A percentile compares a stretch with the other conserved stretches of the same genome.
These are phyloP conservation scores for Nannoperca obscura DNA, from an alignment of 2,797 vertebrate genomes.

Conservation along the genomic window DNA sequence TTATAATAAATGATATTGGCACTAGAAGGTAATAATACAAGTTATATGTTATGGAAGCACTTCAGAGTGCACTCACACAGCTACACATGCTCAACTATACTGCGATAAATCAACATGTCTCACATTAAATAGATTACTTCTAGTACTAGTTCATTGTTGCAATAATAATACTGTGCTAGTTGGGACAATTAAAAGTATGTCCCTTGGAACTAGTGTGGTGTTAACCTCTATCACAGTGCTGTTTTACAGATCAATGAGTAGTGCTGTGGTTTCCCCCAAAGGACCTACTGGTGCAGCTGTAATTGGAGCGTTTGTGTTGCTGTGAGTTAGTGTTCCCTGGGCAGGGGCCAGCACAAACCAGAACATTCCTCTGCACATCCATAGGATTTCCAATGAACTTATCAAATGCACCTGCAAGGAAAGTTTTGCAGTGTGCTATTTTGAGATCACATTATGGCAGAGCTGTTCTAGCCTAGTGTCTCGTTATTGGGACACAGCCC, in stretches of 20 bases:
- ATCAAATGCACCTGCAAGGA: conserved; percentile 55
- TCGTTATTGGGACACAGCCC: conserved; percentile 11
- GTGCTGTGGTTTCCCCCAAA: conserved; percentile 42
- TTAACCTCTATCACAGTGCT: conserved; percentile 50
- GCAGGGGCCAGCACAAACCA: conserved; percentile 45
- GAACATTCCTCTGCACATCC: conserved; percentile 59
- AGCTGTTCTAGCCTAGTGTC: neutral
- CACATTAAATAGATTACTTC: neutral
- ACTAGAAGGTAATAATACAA: neutral
- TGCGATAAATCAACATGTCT: conserved; percentile 6
- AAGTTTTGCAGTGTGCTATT: conserved; percentile 42
- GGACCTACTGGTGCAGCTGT: conserved; percentile 61
- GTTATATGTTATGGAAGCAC: neutral
- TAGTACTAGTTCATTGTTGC: neutral
- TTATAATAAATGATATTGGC: neutral
- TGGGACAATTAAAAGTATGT: conserved; percentile 56
- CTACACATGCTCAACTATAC: neutral
- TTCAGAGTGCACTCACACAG: neutral
- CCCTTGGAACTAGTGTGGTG: conserved; percentile 29
- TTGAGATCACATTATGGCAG: conserved; percentile 43
- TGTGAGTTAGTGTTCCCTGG: conserved; percentile 50
- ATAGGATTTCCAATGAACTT: conserved; percentile 65
- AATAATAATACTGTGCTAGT: conserved; percentile 21
- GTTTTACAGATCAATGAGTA: conserved; percentile 71
- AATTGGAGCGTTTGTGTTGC: conserved; percentile 74